Base-by-base conservation (phyloP, 2,797 vertebrate genomes). In the Gallinago solitaria region DNA sequence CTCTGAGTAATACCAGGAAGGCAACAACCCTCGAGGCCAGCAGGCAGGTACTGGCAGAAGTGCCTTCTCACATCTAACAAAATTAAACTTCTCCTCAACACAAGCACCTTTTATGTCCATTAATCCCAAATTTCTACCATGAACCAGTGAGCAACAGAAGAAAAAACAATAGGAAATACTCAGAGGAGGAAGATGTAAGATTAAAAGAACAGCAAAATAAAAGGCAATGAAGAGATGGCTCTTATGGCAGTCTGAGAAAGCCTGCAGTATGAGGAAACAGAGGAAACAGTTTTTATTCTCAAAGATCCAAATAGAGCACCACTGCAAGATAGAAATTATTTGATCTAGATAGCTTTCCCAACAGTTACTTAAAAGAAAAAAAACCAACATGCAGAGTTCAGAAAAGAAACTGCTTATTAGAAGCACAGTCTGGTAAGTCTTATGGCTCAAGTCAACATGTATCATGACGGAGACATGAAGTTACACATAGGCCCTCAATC, bases 131-230 rank as follows among this genome's bases (percentile, higher is more conserved):
- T 64, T 87, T 79, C 61, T 64, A 51, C 21, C 35, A 59, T 8
- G 11, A 87, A 69, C 51, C 28, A 59, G n/a, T 5, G 75, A 0
- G 0, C 35, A 73, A 56, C 16, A 48, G n/a, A 85, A 56, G 0
- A 48, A 37, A 50, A 81, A n/a, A 35, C 6, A 14, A 21, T 0
- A 11, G 16, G 47, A 74, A 83, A 32, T 53, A 53, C 28, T 89
- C 16, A 63, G 18, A 53, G 35, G 11, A 54, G 16, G 27, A 76
- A 39, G 11, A 70, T 16, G 15, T 16, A 45, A 74, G 54, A 37
- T n/a, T 7, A 47, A 47, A 83, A 73, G 16, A 61, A 37, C 4
- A 89, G 45, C 21, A 24, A 70, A 59, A 74, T 13, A 3, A 74
- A 90, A 90, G 14, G 48, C 39, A 86, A 32, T 4, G 24, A 85